Base-by-base conservation (phyloP, 2,888 invertebrate genomes). In the Drosophila quasianomalipes region DNA sequence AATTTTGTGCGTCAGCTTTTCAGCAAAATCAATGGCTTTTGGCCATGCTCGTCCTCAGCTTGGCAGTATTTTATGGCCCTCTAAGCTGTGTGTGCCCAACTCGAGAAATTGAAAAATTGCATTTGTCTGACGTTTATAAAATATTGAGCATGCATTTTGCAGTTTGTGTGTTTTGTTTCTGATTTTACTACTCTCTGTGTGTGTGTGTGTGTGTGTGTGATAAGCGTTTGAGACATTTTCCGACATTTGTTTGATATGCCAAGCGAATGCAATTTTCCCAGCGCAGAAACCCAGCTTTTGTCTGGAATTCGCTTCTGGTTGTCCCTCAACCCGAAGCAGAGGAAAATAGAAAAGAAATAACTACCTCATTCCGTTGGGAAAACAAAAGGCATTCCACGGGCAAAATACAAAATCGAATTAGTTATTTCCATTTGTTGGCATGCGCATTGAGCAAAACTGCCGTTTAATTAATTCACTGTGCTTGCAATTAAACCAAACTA, bases 51-150 rank as follows among this genome's bases (percentile, higher is more conserved):
- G 57, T 57, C 54, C 53, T 39, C 54, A 44, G 58, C 79, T 68
- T 79, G 68, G 6, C 72, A 49, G 62, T 55, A 53, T 79, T 84
- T 85, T 82, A 84, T 85, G 73, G 88, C 80, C 74, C 68, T 87
- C 84, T 89, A 76, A 89, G 84, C 89, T 82, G 82, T 81, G 66
- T 73, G 73, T 73, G 60, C 26, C 16, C 47, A 47, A 26, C 16
- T 63, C 54, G 51, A 57, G 76, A 86, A 85, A 86, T 90, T 90
- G 86, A 90, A 90, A 86, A 90, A 86, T 85, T 83, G 90, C 89
- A 78, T 85, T 89, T 74, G 81, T 84, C 85, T 76, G 82, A 63
- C 68, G 82, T 68, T 83, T 76, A 76, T 86, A 86, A 84, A 76
- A 89, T 89, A 84, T 84, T 83, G 86, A 89, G 67, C 72, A 77